Evolutionary conservation across 2,888 invertebrate genomes (phyloP).

Genomic region (Ophion ventricosus): DNA sequence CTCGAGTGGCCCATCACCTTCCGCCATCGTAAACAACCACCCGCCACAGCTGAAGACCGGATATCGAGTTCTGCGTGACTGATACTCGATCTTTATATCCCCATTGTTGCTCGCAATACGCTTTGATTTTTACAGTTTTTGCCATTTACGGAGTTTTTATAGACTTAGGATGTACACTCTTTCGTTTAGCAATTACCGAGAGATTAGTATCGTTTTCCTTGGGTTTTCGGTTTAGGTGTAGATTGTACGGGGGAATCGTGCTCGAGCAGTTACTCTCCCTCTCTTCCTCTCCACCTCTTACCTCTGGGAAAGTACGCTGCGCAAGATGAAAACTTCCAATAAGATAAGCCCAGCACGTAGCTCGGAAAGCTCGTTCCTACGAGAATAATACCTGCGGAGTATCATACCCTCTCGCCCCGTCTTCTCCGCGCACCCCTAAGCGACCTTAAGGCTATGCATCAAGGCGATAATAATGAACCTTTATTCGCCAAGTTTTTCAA

Average conservation of each 20-base stretch:
- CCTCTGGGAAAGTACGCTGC: constrained; percentile 42
- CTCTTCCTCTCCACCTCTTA: constrained; percentile 22
- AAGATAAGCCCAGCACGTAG: constrained; percentile 53
- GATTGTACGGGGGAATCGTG: constrained; percentile 16
- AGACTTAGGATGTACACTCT: not conserved
- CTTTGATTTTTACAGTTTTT: not conserved
- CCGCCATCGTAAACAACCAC: not conserved
- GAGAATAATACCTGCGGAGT: constrained; percentile 35
- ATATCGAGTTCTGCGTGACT: constrained; percentile 19
- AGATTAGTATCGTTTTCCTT: constrained; percentile 6
- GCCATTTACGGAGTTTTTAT: not conserved
- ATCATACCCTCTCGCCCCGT: constrained; percentile 8
- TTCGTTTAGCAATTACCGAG: not conserved
- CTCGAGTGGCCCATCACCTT: constrained; percentile 4
- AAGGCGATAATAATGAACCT: constrained; percentile 47
- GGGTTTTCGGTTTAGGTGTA: not conserved
- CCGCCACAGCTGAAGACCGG: not conserved
- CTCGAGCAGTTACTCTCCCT: constrained; percentile 41
- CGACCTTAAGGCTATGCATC: constrained; percentile 14
- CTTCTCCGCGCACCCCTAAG: not conserved
- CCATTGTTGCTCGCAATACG: constrained; percentile 10
- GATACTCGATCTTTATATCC: constrained; percentile 8
- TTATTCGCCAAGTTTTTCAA: constrained; percentile 33
- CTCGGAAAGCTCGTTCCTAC: constrained; percentile 40
- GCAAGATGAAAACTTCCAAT: constrained; percentile 43